Conservation (phyloP, 2,888 invertebrate species). For the Saturnia pavonia region DNA sequence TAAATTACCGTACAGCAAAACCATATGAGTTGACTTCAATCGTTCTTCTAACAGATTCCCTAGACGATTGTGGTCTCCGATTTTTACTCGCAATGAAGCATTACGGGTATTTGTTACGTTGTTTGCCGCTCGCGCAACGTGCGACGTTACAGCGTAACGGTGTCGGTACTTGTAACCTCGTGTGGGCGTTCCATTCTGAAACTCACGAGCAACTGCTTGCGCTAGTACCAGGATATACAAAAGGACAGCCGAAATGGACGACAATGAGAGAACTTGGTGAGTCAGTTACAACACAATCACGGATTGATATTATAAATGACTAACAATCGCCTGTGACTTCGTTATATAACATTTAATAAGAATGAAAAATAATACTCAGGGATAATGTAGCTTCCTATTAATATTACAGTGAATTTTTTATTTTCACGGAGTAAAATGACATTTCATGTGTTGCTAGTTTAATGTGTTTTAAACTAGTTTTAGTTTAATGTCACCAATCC, state of each 20-base stretch:
- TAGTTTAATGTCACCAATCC: too few relatives aligned
- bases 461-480: too few relatives aligned
- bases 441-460: too few relatives aligned
- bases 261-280: slow-evolving; percentile 92
- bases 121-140: slow-evolving; percentile 94
- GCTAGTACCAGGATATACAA: slow-evolving; percentile 93
- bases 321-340: too few relatives aligned
- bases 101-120: slow-evolving; percentile 96
- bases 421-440: too few relatives aligned
- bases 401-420: too few relatives aligned
- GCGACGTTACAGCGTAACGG: slow-evolving; percentile 93
- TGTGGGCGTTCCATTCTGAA: slow-evolving; percentile 99
- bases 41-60: slow-evolving; percentile 81
- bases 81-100: slow-evolving; percentile 99
- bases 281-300: slow-evolving; percentile 25
- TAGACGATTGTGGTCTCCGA: slow-evolving; percentile 98
- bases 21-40: neutral
- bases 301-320: neutral
- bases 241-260: slow-evolving; percentile 93
- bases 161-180: slow-evolving; percentile 93
- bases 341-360: too few relatives aligned
- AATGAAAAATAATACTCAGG: too few relatives aligned
- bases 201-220: slow-evolving; percentile 96
- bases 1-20: too few relatives aligned
- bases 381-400: too few relatives aligned